A percentile compares a stretch with the other conserved stretches of the same genome.
These are phyloP conservation scores for Sinella curviseta DNA, from an alignment of 1,140 invertebrate genomes.

Conservation along the genomic window DNA sequence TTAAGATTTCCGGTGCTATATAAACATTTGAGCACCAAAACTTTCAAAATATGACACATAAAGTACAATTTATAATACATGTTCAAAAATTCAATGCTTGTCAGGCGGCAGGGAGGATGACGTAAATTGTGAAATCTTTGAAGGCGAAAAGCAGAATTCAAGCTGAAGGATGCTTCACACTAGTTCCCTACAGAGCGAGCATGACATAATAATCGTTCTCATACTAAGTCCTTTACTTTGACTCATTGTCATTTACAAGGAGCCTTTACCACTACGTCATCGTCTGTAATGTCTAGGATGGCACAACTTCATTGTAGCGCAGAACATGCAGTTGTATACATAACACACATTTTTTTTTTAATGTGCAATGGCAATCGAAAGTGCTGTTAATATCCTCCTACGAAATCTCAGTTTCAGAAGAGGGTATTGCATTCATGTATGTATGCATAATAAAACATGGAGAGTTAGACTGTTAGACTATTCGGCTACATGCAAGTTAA, in stretches of 20 bases:
- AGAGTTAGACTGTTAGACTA: too few relatives aligned
- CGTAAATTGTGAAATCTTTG: background rate
- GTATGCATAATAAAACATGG: too few relatives aligned
- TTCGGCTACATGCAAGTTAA: too few relatives aligned
- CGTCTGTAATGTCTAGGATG: background rate
- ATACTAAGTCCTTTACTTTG: constrained; percentile 3
- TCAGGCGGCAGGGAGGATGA: background rate
- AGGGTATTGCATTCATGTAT: too few relatives aligned
- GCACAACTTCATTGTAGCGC: background rate
- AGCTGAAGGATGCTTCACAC: background rate
- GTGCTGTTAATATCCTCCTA: background rate
- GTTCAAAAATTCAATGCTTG: background rate
- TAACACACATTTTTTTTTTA: too few relatives aligned
- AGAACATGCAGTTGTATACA: background rate
- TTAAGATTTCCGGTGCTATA: background rate
- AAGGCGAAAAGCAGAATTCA: background rate
- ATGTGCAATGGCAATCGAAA: background rate
- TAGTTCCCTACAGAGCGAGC: background rate
- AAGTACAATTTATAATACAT: background rate
- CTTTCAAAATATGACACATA: background rate
- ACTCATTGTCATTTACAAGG: background rate
- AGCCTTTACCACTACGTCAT: background rate
- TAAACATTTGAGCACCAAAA: background rate
- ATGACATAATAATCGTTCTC: background rate
- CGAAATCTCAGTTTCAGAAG: background rate